Evolutionary conservation across 2,888 invertebrate species (phyloP).

Genomic region (Perizoma affinitatum): DNA sequence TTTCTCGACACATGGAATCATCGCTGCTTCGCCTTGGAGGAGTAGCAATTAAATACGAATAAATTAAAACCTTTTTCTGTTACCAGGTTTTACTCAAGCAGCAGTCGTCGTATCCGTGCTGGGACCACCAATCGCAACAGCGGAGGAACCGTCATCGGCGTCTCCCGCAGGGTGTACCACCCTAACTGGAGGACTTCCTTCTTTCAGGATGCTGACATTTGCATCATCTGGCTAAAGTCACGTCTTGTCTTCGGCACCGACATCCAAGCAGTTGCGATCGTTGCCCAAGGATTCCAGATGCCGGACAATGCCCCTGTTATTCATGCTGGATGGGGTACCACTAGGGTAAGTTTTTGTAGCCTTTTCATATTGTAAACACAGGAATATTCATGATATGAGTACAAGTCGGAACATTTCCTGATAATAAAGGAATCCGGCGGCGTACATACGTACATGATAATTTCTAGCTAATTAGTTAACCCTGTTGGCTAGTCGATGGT

Average conservation of each 20-base stretch:
- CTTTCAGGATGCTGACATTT: constrained; percentile 52
- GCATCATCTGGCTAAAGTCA: constrained; percentile 39
- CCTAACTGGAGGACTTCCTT: constrained; percentile 38
- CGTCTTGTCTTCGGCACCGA: constrained; percentile 31
- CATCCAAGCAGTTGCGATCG: constrained; percentile 37
- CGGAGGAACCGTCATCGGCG: constrained; percentile 42
- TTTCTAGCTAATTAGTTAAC: too few species aligned
- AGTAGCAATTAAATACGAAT: too few species aligned
- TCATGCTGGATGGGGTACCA: constrained; percentile 53
- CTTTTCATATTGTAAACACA: not conserved
- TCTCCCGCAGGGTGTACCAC: constrained; percentile 43
- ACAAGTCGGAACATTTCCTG: too few species aligned
- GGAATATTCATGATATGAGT: too few species aligned
- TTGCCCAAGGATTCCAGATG: constrained; percentile 27
- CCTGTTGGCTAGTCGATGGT: too few species aligned
- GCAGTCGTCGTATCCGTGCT: constrained; percentile 48
- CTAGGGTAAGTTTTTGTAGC: constrained; percentile 38
- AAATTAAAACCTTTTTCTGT: not conserved
- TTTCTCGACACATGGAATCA: too few species aligned
- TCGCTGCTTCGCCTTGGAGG: too few species aligned
- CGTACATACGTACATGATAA: too few species aligned
- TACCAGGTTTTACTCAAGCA: constrained; percentile 41
- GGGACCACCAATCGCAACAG: constrained; percentile 44
- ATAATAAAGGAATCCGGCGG: too few species aligned
- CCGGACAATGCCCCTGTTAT: constrained; percentile 43